Base-by-base conservation (phyloP, 2,113 vertebrate genomes). In the Platysteira castanea region DNA sequence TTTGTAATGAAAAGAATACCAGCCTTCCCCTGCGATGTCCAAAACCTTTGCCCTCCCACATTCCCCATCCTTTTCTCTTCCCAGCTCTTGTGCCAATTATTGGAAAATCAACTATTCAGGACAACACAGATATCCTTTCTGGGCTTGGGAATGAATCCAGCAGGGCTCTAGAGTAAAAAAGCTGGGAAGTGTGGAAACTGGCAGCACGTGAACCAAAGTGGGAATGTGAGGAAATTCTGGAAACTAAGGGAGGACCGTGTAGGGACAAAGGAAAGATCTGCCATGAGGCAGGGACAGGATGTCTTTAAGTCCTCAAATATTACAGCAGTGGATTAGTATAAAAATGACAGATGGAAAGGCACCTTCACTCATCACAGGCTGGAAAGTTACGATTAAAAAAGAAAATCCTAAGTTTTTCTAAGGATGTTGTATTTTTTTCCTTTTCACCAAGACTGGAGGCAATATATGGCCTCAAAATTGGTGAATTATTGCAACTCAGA, bases 11-110 rank as follows among this genome's bases (percentile, higher is more conserved):
- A 79, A 95, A 85, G 64, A 83, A 89, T 75, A 84, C 60, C 64
- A 90, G 83, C 49, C 39, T 71, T 80, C 24, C 50, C 37, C 67
- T 77, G 37, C 50, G 73, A 91, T 84, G 90, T 88, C 78, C 87
- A 76, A 90, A 93, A 88, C 78, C 92, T 96, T 52, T 93, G 82
- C 75, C 47, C 68, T 82, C 57, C 68, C 63, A 47, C 82, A 80
- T 88, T 94, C 60, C 59, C 33, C 30, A 57, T 54, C 39, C 50
- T 77, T 44, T 81, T 84, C 79, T 64, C 71, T 91, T 90, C 41
- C 42, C 52, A 83, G 54, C 42, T 94, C 65, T 73, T 54, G 35
- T 87, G 54, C 35, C 42, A 42, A 27, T 75, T 78, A 75, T 20
- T 78, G 74, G 63, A 89, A 87, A 89, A 75, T 31, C 0, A 4